These are phyloP conservation scores for Camponotus pennsylvanicus DNA, from an alignment of 1,140 invertebrate species.

Conservation along the genomic window DNA sequence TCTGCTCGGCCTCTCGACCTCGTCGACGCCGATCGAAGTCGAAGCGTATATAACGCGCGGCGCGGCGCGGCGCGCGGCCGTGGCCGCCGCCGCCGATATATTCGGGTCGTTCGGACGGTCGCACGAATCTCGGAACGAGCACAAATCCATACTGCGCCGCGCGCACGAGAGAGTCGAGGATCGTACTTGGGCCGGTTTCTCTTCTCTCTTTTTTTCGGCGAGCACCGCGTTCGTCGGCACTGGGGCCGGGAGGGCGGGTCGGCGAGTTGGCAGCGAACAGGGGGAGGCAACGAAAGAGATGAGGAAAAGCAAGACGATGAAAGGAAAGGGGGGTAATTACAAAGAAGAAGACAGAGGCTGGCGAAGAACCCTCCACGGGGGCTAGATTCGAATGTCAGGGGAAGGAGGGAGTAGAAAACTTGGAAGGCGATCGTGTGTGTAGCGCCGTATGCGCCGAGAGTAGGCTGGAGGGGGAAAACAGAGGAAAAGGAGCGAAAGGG, in stretches of 20 bases:
- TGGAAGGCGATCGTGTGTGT: constrained; percentile 60
- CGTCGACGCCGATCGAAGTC: constrained; percentile 58
- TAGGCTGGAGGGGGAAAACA: neutral
- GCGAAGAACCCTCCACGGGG: constrained; percentile 29
- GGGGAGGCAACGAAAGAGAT: neutral
- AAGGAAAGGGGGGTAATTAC: constrained; percentile 36
- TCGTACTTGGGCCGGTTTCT: constrained; percentile 48
- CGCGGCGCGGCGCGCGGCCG: neutral
- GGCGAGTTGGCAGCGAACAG: neutral
- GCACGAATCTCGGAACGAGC: constrained; percentile 48
- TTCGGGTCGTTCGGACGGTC: constrained; percentile 50
- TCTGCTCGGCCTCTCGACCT: constrained; percentile 65
- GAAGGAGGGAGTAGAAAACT: constrained; percentile 42
- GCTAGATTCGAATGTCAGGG: constrained; percentile 27
- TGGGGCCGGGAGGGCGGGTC: neutral
- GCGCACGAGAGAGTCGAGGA: constrained; percentile 41
- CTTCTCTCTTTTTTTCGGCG: constrained; percentile 44
- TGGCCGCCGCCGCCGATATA: constrained; percentile 36
- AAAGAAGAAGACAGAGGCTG: constrained; percentile 29
- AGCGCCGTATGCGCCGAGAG: constrained; percentile 53
- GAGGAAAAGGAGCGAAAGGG: constrained; percentile 8
- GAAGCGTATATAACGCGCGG: constrained; percentile 53
- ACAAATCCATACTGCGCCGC: constrained; percentile 44
- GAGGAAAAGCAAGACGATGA: constrained; percentile 35
- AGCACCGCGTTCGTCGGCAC: constrained; percentile 8